phyloP scores from a whole-genome alignment of 2,888 invertebrate genomes.

The Lithophane socia region DNA sequence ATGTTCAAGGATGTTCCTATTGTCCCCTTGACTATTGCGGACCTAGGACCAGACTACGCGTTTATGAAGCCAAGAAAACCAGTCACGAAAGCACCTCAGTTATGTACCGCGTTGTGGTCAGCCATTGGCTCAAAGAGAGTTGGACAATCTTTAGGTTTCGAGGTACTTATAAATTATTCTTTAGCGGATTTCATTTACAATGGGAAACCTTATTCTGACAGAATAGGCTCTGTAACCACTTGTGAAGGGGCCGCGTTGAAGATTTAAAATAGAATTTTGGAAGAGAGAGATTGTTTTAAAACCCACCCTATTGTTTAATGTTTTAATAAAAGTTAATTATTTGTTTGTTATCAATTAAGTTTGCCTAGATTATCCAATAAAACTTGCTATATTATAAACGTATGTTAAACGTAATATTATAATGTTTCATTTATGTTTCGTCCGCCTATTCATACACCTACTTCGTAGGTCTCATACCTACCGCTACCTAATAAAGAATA shows the following conservation, averaged over 20 bases:
- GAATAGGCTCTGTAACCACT: slow-evolving; percentile 37
- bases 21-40: slow-evolving; percentile 75
- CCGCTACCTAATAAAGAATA: too few relatives aligned
- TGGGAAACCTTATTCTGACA: slow-evolving; percentile 45
- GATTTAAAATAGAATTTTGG: not conserved
- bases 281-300: too few relatives aligned
- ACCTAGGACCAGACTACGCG: slow-evolving; percentile 83
- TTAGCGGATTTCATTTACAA: slow-evolving; percentile 30
- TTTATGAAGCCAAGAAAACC: slow-evolving; percentile 40
- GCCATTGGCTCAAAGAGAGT: slow-evolving; percentile 46
- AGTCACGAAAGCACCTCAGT: slow-evolving; percentile 31
- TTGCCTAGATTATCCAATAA: not conserved
- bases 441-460: too few relatives aligned
- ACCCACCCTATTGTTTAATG: not conserved
- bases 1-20: slow-evolving; percentile 82
- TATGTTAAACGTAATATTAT: too few relatives aligned
- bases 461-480: too few relatives aligned
- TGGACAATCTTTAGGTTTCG: slow-evolving; percentile 41
- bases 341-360: not conserved
- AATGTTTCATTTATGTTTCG: too few relatives aligned
- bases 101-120: slow-evolving; percentile 41
- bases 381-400: not conserved
- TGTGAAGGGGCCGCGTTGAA: slow-evolving; percentile 45
- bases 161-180: slow-evolving; percentile 11
- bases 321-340: not conserved